Evolutionary conservation across 2,113 vertebrate genomes (phyloP).

Genomic region (Notothenia rossii): DNA sequence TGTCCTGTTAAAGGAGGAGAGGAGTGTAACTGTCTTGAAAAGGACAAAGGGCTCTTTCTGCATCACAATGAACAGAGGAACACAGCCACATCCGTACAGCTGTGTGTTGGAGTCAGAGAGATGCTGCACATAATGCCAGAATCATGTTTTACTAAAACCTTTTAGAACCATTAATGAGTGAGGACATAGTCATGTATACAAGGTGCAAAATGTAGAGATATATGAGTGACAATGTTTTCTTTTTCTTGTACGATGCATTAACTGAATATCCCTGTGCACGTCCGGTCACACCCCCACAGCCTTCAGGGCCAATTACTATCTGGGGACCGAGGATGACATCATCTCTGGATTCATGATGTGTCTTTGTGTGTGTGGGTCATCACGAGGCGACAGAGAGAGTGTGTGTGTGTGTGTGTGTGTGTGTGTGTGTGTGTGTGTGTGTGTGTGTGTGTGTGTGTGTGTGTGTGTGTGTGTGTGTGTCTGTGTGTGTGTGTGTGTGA

Average conservation of each 20-base stretch:
- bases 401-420: slow-evolving; percentile 14
- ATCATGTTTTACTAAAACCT: not conserved
- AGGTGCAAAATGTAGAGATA: not conserved
- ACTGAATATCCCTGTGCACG: not conserved
- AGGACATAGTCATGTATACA: not conserved
- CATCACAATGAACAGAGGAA: slow-evolving; percentile 45
- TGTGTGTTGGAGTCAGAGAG: slow-evolving; percentile 17
- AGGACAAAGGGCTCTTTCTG: slow-evolving; percentile 65
- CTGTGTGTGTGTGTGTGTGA: not conserved
- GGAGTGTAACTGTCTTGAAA: slow-evolving; percentile 39
- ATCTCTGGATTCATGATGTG: slow-evolving; percentile 36
- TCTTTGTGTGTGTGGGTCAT: not conserved
- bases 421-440: slow-evolving; percentile 14
- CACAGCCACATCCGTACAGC: slow-evolving; percentile 54
- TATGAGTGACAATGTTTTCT: not conserved
- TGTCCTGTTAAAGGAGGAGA: slow-evolving; percentile 25
- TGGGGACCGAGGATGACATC: slow-evolving; percentile 59
- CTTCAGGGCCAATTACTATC: slow-evolving; percentile 44
- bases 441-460: slow-evolving; percentile 7
- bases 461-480: slow-evolving; percentile 23
- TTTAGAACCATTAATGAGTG: not conserved
- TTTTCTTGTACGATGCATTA: not conserved
- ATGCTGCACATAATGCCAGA: not conserved
- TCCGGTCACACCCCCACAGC: slow-evolving; percentile 32
- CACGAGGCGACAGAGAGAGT: slow-evolving; percentile 2